A percentile compares a stretch with the other conserved stretches of the same genome.
These are phyloP conservation scores for Physeter macrocephalus DNA, from an alignment of 2,113 vertebrate species.

Conservation along the genomic window DNA sequence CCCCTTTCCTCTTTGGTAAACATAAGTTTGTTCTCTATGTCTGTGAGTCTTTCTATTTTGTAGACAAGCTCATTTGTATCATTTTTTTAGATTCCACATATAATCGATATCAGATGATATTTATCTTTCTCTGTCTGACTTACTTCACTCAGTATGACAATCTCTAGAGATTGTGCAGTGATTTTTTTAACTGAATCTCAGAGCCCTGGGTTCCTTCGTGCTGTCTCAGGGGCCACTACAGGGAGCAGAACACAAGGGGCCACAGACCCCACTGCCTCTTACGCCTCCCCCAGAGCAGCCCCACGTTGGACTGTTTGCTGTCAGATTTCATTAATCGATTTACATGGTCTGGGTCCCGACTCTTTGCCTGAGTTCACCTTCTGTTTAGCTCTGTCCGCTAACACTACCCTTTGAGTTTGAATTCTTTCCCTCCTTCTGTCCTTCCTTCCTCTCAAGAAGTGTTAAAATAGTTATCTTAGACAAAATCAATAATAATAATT, in stretches of 20 bases:
- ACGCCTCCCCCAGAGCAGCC: neutral
- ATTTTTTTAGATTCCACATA: neutral
- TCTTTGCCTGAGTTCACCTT: neutral
- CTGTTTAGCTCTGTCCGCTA: neutral
- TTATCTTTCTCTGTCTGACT: neutral
- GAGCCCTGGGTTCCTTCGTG: neutral
- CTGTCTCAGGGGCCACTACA: neutral
- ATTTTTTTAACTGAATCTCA: neutral
- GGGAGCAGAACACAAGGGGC: neutral
- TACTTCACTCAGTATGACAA: neutral
- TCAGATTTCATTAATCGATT: neutral
- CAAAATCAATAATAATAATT: neutral
- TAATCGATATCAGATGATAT: neutral
- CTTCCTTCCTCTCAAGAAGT: neutral
- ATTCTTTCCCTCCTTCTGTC: accelerated
- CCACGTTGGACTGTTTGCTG: no score
- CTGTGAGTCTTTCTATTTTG: neutral
- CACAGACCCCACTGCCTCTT: no score
- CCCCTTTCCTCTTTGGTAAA: neutral
- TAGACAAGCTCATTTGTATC: no score
- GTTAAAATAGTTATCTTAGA: neutral
- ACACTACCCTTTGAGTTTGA: neutral
- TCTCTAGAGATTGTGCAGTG: neutral
- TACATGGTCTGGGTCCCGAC: neutral
- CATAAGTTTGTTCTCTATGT: neutral